Evolutionary conservation across 2,888 invertebrate species (phyloP), one percentile per base, ranked within the genome.

Genomic region (Lordiphosa andalusiaca): DNA sequence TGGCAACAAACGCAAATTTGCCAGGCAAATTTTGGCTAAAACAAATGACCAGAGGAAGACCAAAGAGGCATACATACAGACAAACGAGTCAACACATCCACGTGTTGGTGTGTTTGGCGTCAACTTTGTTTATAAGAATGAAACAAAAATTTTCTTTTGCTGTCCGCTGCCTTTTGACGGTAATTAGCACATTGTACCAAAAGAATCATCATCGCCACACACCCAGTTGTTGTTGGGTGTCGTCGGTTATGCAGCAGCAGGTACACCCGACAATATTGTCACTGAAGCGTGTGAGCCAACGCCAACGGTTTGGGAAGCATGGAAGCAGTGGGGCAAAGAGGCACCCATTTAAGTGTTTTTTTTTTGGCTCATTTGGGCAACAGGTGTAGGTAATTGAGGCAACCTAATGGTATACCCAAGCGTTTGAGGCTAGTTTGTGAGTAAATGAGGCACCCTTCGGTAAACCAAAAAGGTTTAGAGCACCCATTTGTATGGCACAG

Each of bases 171-270:
- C 75, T 74, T 70, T 71, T 67, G 76, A 64, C 66, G 76, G 82
- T 84, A 77, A 77, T 77, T 84, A 77, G 77, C 77, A 84, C 77
- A 84, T 84, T 77, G 84, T 75, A 44, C 30, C 53, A 50, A 44
- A 64, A 39, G 53, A 50, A 62, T 30, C 30, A 30, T 30, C 30
- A 30, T 30, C 30, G 30, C 30, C 56, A 42, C 41, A 53, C 67
- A 54, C 30, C 38, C 25, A 19, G 25, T 50, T 67, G 48, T 62
- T 59, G 39, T 58, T 67, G 70, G 41, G 51, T 37, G 30, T 30
- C 10, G 30, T 9, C 44, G 52, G 57, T 39, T 19, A 19, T 19
- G 19, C 19, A 19, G 38, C 36, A 25, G 19, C n/a, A 23, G 12
- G 23, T 30, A 9, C 30, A 30, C 13, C 12, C n/a, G 13, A 16